These are phyloP conservation scores for Empidonax traillii DNA, from an alignment of 2,113 vertebrate species.

Conservation along the genomic window DNA sequence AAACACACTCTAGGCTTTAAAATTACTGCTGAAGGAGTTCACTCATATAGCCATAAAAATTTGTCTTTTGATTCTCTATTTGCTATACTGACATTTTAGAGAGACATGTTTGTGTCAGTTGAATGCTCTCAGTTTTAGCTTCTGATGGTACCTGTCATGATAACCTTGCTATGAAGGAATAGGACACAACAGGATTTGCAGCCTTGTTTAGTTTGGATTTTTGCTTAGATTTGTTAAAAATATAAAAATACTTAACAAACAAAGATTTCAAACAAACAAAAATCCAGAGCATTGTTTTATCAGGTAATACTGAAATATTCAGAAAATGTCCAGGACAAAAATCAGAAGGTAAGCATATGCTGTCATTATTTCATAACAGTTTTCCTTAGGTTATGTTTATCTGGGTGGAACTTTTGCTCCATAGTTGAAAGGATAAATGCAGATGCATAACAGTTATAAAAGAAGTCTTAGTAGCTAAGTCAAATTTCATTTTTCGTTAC, in stretches of 20 bases:
- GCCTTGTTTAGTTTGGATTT: background rate
- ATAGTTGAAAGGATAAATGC: background rate
- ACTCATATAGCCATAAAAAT: background rate
- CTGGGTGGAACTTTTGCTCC: background rate
- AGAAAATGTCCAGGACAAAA: background rate
- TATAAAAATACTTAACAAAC: background rate
- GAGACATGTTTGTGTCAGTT: background rate
- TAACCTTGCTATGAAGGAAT: background rate
- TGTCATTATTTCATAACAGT: background rate
- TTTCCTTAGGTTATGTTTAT: background rate
- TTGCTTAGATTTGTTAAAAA: background rate
- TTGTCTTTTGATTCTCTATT: background rate
- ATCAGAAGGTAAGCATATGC: background rate
- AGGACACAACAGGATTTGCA: background rate
- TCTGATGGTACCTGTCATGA: background rate
- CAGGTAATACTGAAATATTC: background rate
- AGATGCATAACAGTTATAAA: background rate
- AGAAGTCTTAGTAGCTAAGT: background rate
- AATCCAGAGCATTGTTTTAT: background rate
- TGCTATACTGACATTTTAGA: background rate
- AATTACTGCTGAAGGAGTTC: background rate
- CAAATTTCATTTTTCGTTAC: background rate
- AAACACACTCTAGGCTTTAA: background rate
- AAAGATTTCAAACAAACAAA: background rate
- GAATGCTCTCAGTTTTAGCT: background rate